Evolutionary conservation across 64 coral and sea anemone species (phyloP), one percentile per base, ranked within the genome.

Genomic region (Montipora efflorescens): DNA sequence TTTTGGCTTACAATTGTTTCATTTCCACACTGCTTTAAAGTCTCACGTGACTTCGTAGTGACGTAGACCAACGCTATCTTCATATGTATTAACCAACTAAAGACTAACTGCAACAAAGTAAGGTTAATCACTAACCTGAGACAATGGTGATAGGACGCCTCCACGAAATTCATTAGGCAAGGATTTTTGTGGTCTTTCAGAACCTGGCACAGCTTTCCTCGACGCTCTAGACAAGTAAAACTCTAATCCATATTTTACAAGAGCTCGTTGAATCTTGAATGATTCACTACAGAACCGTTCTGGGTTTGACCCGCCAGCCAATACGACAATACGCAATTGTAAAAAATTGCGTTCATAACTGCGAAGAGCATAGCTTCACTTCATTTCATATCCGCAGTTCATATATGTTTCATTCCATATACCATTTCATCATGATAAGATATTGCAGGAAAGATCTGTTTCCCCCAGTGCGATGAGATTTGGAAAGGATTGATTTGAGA

Each of bases 391-490:
- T 36, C 36, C 36, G 36, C 36, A 36, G 36, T 36, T 36, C 36
- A 36, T 36, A 36, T 36, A 36, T 36, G 36, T 2, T 36, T 36
- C 36, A 28, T 28, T 28, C 0, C 28, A 28, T 28, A 28, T 28
- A 28, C 28, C 28, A 28, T 28, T 28, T 28, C 28, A 28, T 28
- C 28, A 18, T 22, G 81, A 79, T 74, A 92, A 5, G 23, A 75
- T 7, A 92, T 92, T 7, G 81, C 91, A 3, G 91, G 91, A 44
- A 85, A 92, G 61, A 81, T 25, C 48, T 70, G 13, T 72, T 87
- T 4, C 36, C 28, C 67, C 48, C 28, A 28, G 28, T 18, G 69
- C 3, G 69, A 23, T 19, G 69, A 73, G 23, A 73, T 20, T 73
- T 73, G 69, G 6, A 20, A 73, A 25, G 69, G 16, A 25, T 73